These are phyloP conservation scores for Agrochola lota DNA, from an alignment of 2,888 invertebrate genomes.

Conservation along the genomic window DNA sequence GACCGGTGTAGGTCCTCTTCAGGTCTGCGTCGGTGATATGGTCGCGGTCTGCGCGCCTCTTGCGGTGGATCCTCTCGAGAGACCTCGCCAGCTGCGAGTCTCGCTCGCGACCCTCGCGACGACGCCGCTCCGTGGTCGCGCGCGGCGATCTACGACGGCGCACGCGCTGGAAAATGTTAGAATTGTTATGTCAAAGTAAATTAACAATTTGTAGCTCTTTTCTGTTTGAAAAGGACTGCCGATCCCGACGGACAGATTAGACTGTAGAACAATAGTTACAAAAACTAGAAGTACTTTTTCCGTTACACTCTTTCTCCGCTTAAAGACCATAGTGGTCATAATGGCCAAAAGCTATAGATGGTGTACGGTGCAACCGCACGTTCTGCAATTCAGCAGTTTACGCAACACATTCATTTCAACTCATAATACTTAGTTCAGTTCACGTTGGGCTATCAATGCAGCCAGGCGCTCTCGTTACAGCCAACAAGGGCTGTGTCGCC, in stretches of 20 bases:
- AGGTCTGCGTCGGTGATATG: conserved; percentile 89
- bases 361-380: too few species aligned
- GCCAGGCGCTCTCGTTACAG: too few species aligned
- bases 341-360: not conserved
- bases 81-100: conserved; percentile 87
- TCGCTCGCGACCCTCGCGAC: conserved; percentile 79
- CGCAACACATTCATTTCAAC: too few species aligned
- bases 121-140: conserved; percentile 80
- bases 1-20: conserved; percentile 91
- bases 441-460: too few species aligned
- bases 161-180: conserved; percentile 73
- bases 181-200: not conserved
- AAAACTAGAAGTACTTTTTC: not conserved
- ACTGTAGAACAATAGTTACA: not conserved
- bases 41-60: conserved; percentile 82
- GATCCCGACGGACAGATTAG: not conserved
- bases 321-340: not conserved
- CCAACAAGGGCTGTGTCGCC: too few species aligned
- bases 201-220: not conserved
- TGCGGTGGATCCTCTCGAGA: conserved; percentile 88
- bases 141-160: conserved; percentile 82
- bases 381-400: too few species aligned
- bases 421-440: too few species aligned
- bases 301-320: not conserved
- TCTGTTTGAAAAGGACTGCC: not conserved